Evolutionary conservation across 1,140 invertebrate genomes (phyloP).

Genomic region (Choristoneura fumiferana): DNA sequence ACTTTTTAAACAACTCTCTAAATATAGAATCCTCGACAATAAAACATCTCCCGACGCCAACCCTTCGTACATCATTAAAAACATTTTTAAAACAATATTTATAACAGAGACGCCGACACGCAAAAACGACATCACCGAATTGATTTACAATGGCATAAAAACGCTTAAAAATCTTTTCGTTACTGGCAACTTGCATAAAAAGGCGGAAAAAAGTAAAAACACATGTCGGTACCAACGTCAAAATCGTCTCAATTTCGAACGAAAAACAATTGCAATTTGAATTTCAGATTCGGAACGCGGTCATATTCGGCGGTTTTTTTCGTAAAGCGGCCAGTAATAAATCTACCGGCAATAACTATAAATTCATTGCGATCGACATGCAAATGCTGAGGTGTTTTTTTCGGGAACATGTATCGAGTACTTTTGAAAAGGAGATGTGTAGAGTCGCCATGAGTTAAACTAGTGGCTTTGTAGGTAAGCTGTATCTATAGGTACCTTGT

Average conservation of each 20-base stretch:
- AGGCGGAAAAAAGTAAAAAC: slow-evolving; percentile 43
- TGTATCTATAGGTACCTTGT: too few species aligned
- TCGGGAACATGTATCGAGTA: slow-evolving; percentile 54
- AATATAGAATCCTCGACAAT: slow-evolving; percentile 17
- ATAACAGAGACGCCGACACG: slow-evolving; percentile 41
- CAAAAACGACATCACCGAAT: slow-evolving; percentile 49
- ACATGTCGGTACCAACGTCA: slow-evolving; percentile 63
- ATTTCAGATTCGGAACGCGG: slow-evolving; percentile 68
- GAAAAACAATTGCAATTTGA: slow-evolving; percentile 73
- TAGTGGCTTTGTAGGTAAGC: not conserved
- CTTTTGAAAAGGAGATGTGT: slow-evolving; percentile 37
- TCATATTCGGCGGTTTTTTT: slow-evolving; percentile 69
- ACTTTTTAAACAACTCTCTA: not conserved
- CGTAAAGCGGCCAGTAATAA: slow-evolving; percentile 62
- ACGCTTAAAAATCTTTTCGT: slow-evolving; percentile 33
- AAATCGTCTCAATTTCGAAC: slow-evolving; percentile 73
- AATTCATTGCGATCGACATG: slow-evolving; percentile 78
- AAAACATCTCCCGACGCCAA: slow-evolving; percentile 22
- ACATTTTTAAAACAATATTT: slow-evolving; percentile 57
- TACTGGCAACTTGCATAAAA: slow-evolving; percentile 24
- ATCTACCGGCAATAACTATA: slow-evolving; percentile 75
- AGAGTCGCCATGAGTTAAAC: slow-evolving; percentile 23
- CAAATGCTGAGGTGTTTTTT: slow-evolving; percentile 70
- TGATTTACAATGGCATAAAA: slow-evolving; percentile 54
- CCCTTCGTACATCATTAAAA: slow-evolving; percentile 51